Percentiles rank a stretch among this genome's conserved stretches.
Conservation (phyloP, 2,888 invertebrate species). For the Nowickia ferox region DNA sequence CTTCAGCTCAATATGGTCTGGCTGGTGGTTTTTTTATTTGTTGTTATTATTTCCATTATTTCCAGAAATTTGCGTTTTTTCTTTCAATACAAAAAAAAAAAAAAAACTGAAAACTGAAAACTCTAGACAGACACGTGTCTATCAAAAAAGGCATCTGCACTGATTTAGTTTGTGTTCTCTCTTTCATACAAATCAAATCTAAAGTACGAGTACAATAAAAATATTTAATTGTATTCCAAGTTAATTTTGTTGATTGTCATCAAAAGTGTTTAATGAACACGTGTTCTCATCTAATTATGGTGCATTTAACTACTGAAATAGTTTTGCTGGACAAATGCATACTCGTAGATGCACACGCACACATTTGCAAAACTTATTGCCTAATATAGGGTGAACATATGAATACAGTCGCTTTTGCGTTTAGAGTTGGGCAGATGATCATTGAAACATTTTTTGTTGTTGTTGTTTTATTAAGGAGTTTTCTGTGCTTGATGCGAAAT, state of each 20-base stretch:
- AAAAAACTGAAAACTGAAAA: neutral
- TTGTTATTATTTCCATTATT: slow-evolving; percentile 55
- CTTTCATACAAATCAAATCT: slow-evolving; percentile 40
- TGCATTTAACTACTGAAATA: slow-evolving; percentile 51
- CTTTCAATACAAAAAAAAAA: neutral
- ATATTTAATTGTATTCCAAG: slow-evolving; percentile 70
- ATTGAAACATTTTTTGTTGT: neutral
- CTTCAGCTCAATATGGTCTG: slow-evolving; percentile 57
- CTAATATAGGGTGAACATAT: slow-evolving; percentile 49
- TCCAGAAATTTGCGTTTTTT: slow-evolving; percentile 70
- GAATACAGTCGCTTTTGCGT: slow-evolving; percentile 20
- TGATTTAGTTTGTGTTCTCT: slow-evolving; percentile 49
- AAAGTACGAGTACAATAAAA: slow-evolving; percentile 10
- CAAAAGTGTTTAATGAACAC: slow-evolving; percentile 72
- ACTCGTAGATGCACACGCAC: neutral
- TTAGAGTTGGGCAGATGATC: slow-evolving; percentile 10
- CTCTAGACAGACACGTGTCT: slow-evolving; percentile 67
- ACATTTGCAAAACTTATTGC: slow-evolving; percentile 16
- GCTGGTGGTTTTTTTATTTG: slow-evolving; percentile 47
- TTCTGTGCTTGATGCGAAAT: neutral
- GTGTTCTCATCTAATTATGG: slow-evolving; percentile 72
- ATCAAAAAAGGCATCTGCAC: slow-evolving; percentile 57
- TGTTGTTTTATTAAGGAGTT: neutral
- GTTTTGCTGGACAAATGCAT: neutral
- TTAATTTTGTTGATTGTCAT: slow-evolving; percentile 70